Base-by-base conservation (phyloP, 1,140 invertebrate genomes). In the Papilio polyxenes region DNA sequence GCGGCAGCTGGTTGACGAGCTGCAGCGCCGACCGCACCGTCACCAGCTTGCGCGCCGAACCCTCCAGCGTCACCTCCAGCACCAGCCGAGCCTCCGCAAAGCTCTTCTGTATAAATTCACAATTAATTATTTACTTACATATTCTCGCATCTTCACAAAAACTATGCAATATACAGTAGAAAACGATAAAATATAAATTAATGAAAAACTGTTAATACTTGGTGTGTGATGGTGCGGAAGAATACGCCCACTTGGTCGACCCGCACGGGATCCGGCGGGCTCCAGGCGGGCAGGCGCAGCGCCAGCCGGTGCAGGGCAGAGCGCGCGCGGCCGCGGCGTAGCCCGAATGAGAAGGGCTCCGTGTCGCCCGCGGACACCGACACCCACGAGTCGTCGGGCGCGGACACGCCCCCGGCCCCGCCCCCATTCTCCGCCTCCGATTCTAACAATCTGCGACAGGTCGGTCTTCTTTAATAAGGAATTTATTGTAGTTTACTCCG, bases 231-330 rank as follows among this genome's bases (percentile, higher is more conserved):
- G 85, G 98, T 96, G 80, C 99, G 94, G 91, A 99, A 99, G 93
- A 98, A 99, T 20, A 98, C 96, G 2, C 99, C 99, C 17, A 99
- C 98, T 94, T 98, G 97, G 94, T 99, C 99, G 2, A 99, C 97
- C 3, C 98, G 98, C 1, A 99, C 97, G 17, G 99, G 98, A 84
- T 96, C 96, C 80, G 98, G 96, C 56, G 97, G 95, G 77, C 96
- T 96, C 98, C 98, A 99, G 11, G 98, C 98, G 85, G 98, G 97
- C 23, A 99, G 96, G 81, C 97, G 95, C 13, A 99, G 97, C 17
- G 96, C 95, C 62, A 99, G 96, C 91, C 99, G 98, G 95, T 99
- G 98, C 85, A 97, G 89, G 98, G 69, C 83, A 75, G 59, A 82
- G 17, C 98, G 94, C 98, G 98, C 97, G 44, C 98, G 98, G 59